Conservation (phyloP, 2,797 vertebrate species). For the Acipenser oxyrinchus region DNA sequence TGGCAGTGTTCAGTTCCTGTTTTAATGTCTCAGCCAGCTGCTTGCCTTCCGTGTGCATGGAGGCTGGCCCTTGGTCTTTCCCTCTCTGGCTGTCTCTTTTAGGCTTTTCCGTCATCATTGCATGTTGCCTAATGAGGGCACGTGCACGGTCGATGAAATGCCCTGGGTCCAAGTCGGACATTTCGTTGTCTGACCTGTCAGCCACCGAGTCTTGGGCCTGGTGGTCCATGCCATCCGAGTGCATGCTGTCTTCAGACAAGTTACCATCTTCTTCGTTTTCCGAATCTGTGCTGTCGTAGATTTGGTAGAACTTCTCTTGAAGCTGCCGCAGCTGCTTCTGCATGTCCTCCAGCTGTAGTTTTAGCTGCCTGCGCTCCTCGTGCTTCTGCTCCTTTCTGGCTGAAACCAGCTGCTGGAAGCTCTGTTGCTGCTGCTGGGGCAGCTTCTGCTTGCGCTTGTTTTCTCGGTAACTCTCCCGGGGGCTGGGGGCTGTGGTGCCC, state of each 20-base stretch:
- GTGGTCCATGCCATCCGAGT: slow-evolving; percentile 72
- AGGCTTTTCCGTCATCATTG: slow-evolving; percentile 67
- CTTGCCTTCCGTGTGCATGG: slow-evolving; percentile 86
- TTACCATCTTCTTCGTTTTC: slow-evolving; percentile 93
- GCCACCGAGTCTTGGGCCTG: slow-evolving; percentile 63
- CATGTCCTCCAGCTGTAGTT: slow-evolving; percentile 98
- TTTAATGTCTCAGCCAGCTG: slow-evolving; percentile 93
- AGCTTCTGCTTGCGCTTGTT: slow-evolving; percentile 98
- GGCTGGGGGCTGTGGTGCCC: slow-evolving; percentile 78
- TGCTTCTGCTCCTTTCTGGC: slow-evolving; percentile 92
- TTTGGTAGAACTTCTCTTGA: slow-evolving; percentile 98
- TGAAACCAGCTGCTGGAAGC: slow-evolving; percentile 94
- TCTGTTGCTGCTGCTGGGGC: slow-evolving; percentile 96
- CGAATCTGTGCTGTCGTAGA: slow-evolving; percentile 95
- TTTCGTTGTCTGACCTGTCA: slow-evolving; percentile 79
- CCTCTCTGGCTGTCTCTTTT: slow-evolving; percentile 72
- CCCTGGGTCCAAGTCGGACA: slow-evolving; percentile 86
- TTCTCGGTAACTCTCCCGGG: slow-evolving; percentile 87
- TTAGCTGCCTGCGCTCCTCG: slow-evolving; percentile 91
- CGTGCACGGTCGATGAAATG: slow-evolving; percentile 86
- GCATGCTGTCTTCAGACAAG: slow-evolving; percentile 91
- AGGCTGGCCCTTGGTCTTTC: slow-evolving; percentile 62
- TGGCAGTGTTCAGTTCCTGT: slow-evolving; percentile 93
- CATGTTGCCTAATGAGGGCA: slow-evolving; percentile 82
- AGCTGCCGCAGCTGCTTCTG: slow-evolving; percentile 98